Evolutionary conservation across 2,113 vertebrate species (phyloP), one percentile per base, ranked within the genome.

Genomic region (Ranitomeya imitator): DNA sequence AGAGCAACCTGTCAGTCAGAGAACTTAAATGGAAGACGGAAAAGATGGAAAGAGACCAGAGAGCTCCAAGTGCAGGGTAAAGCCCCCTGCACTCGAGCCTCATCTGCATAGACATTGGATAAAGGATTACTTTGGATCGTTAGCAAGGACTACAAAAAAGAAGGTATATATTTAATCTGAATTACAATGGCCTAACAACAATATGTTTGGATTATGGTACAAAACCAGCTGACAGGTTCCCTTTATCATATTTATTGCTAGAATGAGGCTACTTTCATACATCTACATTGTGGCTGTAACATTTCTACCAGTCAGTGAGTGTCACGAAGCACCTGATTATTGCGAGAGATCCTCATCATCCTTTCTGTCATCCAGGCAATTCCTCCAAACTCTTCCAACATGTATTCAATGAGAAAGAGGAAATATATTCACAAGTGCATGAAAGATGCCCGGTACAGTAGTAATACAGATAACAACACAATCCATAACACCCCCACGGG

Each of bases 381-480:
- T 31, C 15, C 55, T 8, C 26, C 16, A 7, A 23, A 80, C 9
- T 10, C 23, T 37, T 81, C 45, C 9, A 37, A 60, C 14, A 37
- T 60, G 2, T 19, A 77, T 54, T 52, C 45, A 54, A 54, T 51
- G 18, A 51, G 3, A 19, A 61, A 61, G 15, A 19, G 15, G 18
- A 21, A 19, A 16, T 19, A 12, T 18, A 19, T 3, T 81, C 15
- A 19, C 10, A 31, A 63, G 21, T 63, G 21, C 9, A 81, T 61
- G 71, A 26, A 84, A 71, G 65, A 71, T 61, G 10, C 3, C 31
- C n/a, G 16, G 63, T 63, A 57, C 26, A 57, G 52, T n/a, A 85
- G 65, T 7, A 85, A 14, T 45, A 16, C 16, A 57, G 18, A 85
- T 85, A 59, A 74, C 67, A 85, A 67, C 81, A 69, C 13, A 71